Evolutionary conservation across 2,113 vertebrate species (phyloP), one percentile per base, ranked within the genome.

Genomic region (Forbesichthys papilliferus): DNA sequence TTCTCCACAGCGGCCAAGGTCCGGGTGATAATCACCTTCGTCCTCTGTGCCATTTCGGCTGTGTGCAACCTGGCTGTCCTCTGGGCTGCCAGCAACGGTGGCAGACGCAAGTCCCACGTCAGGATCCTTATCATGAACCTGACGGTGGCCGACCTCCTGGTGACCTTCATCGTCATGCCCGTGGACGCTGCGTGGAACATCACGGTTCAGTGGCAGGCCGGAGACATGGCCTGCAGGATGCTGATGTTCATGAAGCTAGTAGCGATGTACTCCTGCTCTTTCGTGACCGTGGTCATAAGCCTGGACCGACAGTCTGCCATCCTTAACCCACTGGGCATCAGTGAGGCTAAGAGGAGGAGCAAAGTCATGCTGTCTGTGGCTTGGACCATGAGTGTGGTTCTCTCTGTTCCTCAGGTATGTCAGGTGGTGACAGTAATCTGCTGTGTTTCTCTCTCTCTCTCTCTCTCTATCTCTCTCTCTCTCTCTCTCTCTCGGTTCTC

Each of bases 231-330:
- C 81, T 96, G 95, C 80, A 87, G 94, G 57, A 73, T 94, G 48
- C 90, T 95, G 33, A 95, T 96, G 95, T 96, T 94, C 84, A 79
- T 96, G 34, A 95, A 94, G 36, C 92, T 96, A 27, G 86, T 94
- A 83, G 93, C 95, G 11, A 96, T 96, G 94, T 95, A 95, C 13
- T 94, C 94, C 7, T 93, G 94, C 0, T 94, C 95, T 1, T 96
- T 96, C 1, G 86, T 95, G 53, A 96, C 95, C 0, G 93, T 95
- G 11, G 92, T 95, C 74, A 95, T 96, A 73, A 95, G 95, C 77
- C 72, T 96, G 85, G 95, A 96, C 71, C 86, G 95, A 0, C 94
- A 95, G 71, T 93, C 92, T 0, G 95, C 95, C 76, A 94, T 95
- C 73, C 88, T 95, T 71, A 94, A 80, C 73, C 95, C 95, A 0